Conservation (phyloP, 1,140 invertebrate genomes). For the Tetranychus urticae region DNA sequence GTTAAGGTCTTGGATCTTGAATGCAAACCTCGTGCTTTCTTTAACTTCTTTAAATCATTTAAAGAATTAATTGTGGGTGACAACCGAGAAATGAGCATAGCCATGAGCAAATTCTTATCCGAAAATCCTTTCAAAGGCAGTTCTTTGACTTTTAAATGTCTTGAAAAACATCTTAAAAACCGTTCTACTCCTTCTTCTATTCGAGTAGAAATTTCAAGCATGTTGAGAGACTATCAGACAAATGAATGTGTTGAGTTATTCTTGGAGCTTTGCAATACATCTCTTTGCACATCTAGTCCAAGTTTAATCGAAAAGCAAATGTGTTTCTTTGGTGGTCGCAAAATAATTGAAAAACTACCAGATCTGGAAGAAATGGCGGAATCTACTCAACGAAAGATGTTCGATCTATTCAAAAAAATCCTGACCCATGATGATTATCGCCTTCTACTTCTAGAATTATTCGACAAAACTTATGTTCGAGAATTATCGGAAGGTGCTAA, state of each 20-base stretch:
- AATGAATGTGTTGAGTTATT: not conserved
- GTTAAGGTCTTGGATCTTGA: too few relatives aligned
- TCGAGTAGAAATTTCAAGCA: not conserved
- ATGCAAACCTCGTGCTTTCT: too few relatives aligned
- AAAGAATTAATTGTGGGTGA: too few relatives aligned
- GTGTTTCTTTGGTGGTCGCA: not conserved
- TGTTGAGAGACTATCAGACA: not conserved
- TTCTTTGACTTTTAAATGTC: too few relatives aligned
- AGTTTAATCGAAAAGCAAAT: not conserved
- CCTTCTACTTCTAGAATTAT: not conserved
- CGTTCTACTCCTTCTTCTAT: not conserved
- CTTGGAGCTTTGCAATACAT: not conserved
- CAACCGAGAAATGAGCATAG: too few relatives aligned
- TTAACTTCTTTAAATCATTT: too few relatives aligned
- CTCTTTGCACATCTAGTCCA: not conserved
- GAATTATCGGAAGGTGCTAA: not conserved
- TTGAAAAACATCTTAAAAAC: too few relatives aligned
- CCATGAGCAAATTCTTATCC: too few relatives aligned
- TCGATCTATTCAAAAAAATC: too few relatives aligned
- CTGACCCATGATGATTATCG: not conserved
- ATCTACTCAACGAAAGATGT: not conserved
- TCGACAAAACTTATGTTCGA: not conserved
- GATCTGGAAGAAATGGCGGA: not conserved
- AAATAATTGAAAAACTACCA: not conserved
- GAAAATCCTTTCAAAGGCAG: too few relatives aligned